Conservation (phyloP, 2,888 invertebrate genomes). For the Dasypolia templi region DNA sequence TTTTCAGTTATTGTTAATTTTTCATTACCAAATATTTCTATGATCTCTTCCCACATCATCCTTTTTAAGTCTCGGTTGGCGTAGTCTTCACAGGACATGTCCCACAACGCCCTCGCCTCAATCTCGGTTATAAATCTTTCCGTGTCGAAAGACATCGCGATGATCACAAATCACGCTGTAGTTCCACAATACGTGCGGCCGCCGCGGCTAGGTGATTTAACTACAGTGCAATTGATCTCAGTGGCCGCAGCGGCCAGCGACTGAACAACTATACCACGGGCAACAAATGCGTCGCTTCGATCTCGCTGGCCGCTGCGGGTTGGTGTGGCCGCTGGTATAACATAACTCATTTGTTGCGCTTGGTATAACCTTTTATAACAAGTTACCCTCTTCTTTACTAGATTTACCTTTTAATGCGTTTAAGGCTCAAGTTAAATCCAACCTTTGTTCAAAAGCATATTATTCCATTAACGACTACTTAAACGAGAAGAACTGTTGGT, state of each 20-base stretch:
- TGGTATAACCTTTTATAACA: too few relatives aligned
- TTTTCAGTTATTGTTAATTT: constrained; percentile 17
- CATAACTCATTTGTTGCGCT: too few relatives aligned
- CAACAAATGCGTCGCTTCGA: background rate
- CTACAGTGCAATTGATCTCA: constrained; percentile 8
- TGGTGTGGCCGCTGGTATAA: constrained; percentile 9
- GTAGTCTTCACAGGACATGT: constrained; percentile 15
- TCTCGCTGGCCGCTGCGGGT: constrained; percentile 14
- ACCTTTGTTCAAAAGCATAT: too few relatives aligned
- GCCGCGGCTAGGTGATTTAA: constrained; percentile 11
- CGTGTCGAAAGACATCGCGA: constrained; percentile 20
- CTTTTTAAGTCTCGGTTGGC: constrained; percentile 16
- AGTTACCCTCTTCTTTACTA: too few relatives aligned
- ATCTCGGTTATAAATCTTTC: constrained; percentile 10
- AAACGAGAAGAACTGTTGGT: too few relatives aligned
- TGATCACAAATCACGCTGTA: constrained; percentile 12
- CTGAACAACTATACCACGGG: too few relatives aligned
- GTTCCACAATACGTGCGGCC: constrained; percentile 19
- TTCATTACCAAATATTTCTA: constrained; percentile 17
- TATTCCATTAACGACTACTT: too few relatives aligned
- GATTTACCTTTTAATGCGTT: too few relatives aligned
- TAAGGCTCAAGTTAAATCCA: too few relatives aligned
- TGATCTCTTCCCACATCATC: constrained; percentile 16
- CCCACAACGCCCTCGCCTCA: constrained; percentile 10
- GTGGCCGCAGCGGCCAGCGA: constrained; percentile 9